A percentile compares a stretch with the other conserved stretches of the same genome.
These are phyloP conservation scores for Hypanus sabinus DNA, from an alignment of 2,113 vertebrate species.

Conservation along the genomic window DNA sequence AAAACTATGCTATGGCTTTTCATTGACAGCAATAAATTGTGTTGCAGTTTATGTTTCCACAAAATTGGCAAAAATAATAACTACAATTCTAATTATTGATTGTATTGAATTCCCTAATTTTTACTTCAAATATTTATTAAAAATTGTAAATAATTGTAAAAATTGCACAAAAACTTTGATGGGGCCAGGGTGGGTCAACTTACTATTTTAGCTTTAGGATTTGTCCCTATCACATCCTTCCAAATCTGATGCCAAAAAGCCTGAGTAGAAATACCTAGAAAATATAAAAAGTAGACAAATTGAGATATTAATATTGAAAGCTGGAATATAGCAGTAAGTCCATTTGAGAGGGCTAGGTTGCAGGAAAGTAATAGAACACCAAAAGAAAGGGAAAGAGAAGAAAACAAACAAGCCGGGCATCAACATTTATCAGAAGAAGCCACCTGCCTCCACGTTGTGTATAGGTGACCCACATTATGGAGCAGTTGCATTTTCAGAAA, in stretches of 20 bases:
- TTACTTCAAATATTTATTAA: neutral
- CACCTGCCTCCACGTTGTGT: neutral
- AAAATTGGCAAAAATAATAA: neutral
- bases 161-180: neutral
- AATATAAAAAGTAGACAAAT: neutral
- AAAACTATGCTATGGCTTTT: neutral
- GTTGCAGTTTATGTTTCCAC: neutral
- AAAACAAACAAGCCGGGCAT: neutral
- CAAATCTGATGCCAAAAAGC: conserved; percentile 67
- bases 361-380: conserved; percentile 36
- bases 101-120: neutral
- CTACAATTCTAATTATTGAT: neutral
- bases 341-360: neutral
- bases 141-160: neutral
- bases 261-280: conserved; percentile 70
- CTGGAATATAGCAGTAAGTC: neutral
- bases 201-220: conserved; percentile 61
- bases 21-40: neutral
- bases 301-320: neutral
- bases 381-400: neutral
- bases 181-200: conserved; percentile 41
- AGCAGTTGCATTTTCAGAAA: too few species aligned
- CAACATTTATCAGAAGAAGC: neutral
- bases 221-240: conserved; percentile 64
- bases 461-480: too few species aligned